phyloP scores from a whole-genome alignment of 2,113 vertebrate genomes.

The Hystrix brachyura region DNA sequence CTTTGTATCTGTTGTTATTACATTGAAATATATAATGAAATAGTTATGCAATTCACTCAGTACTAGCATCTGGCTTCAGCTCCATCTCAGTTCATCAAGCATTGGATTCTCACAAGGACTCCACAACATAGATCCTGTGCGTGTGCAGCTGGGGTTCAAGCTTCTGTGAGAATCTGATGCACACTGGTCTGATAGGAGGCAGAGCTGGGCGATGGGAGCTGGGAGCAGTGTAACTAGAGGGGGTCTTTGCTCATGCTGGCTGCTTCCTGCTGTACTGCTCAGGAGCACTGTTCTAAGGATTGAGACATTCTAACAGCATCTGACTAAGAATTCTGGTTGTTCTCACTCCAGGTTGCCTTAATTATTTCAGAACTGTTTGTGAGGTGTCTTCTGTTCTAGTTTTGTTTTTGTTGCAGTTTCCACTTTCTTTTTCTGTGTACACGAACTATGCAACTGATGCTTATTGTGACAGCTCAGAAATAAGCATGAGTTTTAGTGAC shows the following conservation, averaged over 20 bases:
- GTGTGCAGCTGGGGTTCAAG: neutral
- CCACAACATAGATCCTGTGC: neutral
- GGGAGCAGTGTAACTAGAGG: neutral
- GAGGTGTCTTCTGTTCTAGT: neutral
- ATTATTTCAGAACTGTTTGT: constrained; percentile 17
- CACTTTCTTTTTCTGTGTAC: neutral
- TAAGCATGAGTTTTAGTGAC: constrained; percentile 11
- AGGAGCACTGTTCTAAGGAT: neutral
- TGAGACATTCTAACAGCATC: neutral
- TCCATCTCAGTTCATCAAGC: neutral
- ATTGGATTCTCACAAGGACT: neutral
- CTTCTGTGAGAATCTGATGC: neutral
- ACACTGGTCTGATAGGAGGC: neutral
- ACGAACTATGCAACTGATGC: neutral
- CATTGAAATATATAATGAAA: neutral
- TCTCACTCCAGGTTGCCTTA: neutral
- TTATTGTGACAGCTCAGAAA: constrained; percentile 40
- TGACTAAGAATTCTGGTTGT: neutral
- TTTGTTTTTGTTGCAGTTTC: neutral
- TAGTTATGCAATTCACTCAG: neutral
- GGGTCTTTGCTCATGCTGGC: neutral
- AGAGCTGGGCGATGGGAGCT: neutral
- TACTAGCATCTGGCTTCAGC: neutral
- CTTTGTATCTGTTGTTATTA: neutral
- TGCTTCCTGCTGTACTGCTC: neutral